Evolutionary conservation across 2,888 invertebrate genomes (phyloP), one percentile per base, ranked within the genome.

Genomic region (Colletes collaris): DNA sequence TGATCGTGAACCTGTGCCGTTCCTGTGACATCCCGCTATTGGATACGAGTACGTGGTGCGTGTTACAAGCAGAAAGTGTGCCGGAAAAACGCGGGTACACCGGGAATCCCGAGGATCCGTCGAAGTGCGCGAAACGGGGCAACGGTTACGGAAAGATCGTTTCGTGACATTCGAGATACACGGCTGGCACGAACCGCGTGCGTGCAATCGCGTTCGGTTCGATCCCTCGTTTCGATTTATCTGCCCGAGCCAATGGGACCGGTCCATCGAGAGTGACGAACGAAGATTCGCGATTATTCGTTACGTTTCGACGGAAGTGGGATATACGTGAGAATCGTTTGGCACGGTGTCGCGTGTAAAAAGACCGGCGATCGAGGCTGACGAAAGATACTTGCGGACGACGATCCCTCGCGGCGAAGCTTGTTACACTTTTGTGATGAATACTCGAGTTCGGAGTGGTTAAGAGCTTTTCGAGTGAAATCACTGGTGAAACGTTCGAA

Each of bases 1-100:
- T 66, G 66, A 77, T 77, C 77, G 66, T 35, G 49, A 67, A 67
- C 19, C 44, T 37, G 52, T 62, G 76, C 10, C 37, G 16, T 35
- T 44, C 40, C 59, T 27, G 49, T 19, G 40, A 53, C 55, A n/a
- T 16, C 40, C 27, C 58, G 56, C 7, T n/a, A 16, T 62, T 56
- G 56, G 52, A 63, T 66, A 64, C 35, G 66, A 44, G 35, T 63
- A 37, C 52, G 35, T 35, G 7, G 69, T 37, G 44, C 46, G 46
- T 19, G 65, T 55, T 16, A 6, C 8, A 1, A 52, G 5, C 27
- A 46, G 53, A 46, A 13, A 19, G 75, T 58, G 67, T 4, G 44
- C 10, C 44, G 27, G 35, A 35, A 56, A 49, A 56, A 16, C 56
- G 46, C 19, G 58, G 53, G 53, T 19, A 49, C 11, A 35, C 49